Evolutionary conservation across 2,113 vertebrate genomes (phyloP).

Genomic region (Sander lucioperca): DNA sequence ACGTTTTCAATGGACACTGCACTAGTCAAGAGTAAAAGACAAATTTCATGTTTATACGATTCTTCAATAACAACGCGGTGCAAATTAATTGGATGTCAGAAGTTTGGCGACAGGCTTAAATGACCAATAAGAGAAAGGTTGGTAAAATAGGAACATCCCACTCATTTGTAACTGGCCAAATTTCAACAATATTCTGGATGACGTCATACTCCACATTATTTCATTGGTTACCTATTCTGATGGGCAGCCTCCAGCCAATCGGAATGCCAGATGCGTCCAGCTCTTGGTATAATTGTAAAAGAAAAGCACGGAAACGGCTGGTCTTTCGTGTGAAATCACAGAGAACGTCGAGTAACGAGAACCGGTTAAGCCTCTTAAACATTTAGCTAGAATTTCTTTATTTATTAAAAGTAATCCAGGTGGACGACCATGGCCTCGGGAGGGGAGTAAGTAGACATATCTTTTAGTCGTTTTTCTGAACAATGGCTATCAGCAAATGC

Average conservation of each 20-base stretch:
- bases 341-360: constrained; percentile 55
- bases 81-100: constrained; percentile 62
- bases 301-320: constrained; percentile 67
- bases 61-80: constrained; percentile 72
- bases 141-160: neutral
- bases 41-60: constrained; percentile 13
- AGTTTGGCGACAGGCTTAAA: constrained; percentile 19
- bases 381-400: constrained; percentile 75
- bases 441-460: constrained; percentile 83
- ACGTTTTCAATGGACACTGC: too few relatives aligned
- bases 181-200: neutral
- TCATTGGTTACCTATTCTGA: constrained; percentile 71
- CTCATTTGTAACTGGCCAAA: constrained; percentile 48
- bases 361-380: constrained; percentile 61
- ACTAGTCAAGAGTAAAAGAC: neutral
- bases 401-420: constrained; percentile 79
- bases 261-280: constrained; percentile 10
- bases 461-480: neutral
- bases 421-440: constrained; percentile 86
- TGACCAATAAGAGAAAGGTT: constrained; percentile 63
- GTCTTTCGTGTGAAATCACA: constrained; percentile 68
- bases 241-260: constrained; percentile 60
- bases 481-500: neutral
- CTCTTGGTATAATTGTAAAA: constrained; percentile 68
- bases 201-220: neutral